A percentile compares a stretch with the other conserved stretches of the same genome.
Evolutionary conservation across 2,113 vertebrate species (phyloP).

Genomic region (Capreolus pygargus): DNA sequence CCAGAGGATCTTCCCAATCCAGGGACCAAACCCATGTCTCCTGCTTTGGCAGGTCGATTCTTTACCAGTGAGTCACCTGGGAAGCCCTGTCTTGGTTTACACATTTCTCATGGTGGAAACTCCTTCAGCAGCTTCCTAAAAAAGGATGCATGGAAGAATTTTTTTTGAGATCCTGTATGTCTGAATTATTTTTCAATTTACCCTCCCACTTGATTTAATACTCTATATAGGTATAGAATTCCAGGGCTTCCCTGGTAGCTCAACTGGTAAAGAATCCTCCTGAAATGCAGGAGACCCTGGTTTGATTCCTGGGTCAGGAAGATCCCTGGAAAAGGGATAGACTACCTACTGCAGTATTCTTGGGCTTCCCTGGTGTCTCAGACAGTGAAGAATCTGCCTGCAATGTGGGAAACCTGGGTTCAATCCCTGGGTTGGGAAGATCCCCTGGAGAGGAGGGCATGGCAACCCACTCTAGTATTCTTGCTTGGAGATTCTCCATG

Average conservation of each 20-base stretch:
- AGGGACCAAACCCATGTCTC: neutral
- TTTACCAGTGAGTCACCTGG: neutral
- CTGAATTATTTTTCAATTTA: neutral
- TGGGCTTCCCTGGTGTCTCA: neutral
- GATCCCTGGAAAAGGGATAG: no score
- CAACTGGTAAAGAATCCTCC: no score
- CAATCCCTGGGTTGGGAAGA: neutral
- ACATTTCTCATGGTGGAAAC: neutral
- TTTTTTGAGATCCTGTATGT: neutral
- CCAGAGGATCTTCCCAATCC: neutral
- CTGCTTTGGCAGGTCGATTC: neutral
- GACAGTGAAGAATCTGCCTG: neutral
- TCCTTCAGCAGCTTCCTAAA: neutral
- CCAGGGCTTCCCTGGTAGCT: neutral
- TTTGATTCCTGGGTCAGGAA: no score
- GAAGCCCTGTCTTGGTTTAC: neutral
- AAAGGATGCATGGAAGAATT: neutral
- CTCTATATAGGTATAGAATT: neutral
- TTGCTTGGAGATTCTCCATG: neutral
- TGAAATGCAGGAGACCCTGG: no score
- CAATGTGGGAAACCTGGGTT: neutral
- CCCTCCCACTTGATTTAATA: neutral
- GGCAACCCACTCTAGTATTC: neutral
- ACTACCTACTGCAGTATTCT: neutral
- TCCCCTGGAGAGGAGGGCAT: neutral